Evolutionary conservation across 2,113 vertebrate species (phyloP).

Genomic region (Aplodontia rufa): DNA sequence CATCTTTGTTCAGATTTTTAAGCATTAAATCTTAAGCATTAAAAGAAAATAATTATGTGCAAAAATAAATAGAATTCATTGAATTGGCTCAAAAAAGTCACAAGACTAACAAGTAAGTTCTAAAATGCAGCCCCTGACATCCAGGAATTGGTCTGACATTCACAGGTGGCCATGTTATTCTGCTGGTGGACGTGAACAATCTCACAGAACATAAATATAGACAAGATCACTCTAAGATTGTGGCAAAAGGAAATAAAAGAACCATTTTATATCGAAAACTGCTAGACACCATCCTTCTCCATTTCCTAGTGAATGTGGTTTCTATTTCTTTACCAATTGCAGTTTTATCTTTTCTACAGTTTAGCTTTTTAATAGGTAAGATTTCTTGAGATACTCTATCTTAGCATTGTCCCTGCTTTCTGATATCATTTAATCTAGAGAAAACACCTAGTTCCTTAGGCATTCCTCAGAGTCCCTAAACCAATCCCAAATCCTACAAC

Average conservation of each 20-base stretch:
- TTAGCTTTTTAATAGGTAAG: background rate
- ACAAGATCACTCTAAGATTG: background rate
- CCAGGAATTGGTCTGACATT: background rate
- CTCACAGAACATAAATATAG: slow-evolving; percentile 1
- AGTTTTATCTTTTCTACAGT: background rate
- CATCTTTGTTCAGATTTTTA: background rate
- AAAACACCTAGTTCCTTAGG: background rate
- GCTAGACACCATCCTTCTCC: background rate
- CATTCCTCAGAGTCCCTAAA: background rate
- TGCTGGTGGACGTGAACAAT: background rate
- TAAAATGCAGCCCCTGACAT: background rate
- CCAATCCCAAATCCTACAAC: background rate
- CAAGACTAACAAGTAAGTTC: background rate
- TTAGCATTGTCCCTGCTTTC: background rate
- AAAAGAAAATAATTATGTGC: background rate
- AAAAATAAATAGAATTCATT: background rate
- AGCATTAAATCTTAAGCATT: background rate
- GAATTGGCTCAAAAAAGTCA: background rate
- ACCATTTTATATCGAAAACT: background rate
- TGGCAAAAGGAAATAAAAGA: slow-evolving; percentile 14
- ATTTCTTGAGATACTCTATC: background rate
- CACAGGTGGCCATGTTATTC: background rate
- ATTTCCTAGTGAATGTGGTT: background rate
- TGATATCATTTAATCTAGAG: background rate
- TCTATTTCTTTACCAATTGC: background rate